These are phyloP conservation scores for Macrosiphum euphorbiae DNA, from an alignment of 2,888 invertebrate genomes.

Conservation along the genomic window DNA sequence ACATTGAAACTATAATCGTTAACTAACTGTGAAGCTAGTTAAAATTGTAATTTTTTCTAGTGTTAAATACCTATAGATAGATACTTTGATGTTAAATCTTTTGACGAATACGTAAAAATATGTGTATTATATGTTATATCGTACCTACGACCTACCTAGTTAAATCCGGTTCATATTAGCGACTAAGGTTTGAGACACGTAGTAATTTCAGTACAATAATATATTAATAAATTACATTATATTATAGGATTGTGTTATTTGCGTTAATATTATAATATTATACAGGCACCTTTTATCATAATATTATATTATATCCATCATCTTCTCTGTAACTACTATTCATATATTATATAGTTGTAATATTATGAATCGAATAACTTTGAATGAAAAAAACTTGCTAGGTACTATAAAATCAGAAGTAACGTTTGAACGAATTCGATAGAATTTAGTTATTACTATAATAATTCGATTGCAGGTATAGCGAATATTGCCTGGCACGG, in stretches of 20 bases:
- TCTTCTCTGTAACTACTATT: not conserved
- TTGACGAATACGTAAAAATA: not conserved
- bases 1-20: constrained; percentile 10
- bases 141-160: not conserved
- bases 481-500: not conserved
- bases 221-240: not conserved
- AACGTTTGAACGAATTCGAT: not conserved
- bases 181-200: not conserved
- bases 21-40: not conserved
- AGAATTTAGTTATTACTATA: not conserved
- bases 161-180: not conserved
- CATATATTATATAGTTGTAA: not conserved
- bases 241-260: not conserved
- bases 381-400: not conserved
- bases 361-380: not conserved
- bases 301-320: not conserved
- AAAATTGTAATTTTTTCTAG: not conserved
- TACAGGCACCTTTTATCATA: not conserved
- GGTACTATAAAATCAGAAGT: not conserved
- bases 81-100: not conserved
- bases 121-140: not conserved
- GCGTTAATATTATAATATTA: not conserved
- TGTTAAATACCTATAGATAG: not conserved
- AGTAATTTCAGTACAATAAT: not conserved
- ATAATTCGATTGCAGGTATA: not conserved